Conservation (phyloP, 2,797 vertebrate species). For the Iguana delicatissima region DNA sequence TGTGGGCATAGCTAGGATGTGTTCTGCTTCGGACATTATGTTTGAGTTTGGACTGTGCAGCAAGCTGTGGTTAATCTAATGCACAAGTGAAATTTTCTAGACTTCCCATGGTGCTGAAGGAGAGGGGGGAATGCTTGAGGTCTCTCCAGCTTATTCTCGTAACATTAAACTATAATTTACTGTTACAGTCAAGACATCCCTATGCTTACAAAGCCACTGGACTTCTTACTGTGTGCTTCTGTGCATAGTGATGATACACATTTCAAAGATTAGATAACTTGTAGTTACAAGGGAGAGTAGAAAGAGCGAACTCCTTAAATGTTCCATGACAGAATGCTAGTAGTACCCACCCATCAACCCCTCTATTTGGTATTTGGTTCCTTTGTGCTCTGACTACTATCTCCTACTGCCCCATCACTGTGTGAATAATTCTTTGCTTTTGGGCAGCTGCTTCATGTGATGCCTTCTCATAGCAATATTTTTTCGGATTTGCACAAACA, state of each 20-base stretch:
- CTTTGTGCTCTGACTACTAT: background rate
- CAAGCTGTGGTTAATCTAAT: background rate
- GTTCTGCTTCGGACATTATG: background rate
- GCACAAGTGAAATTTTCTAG: background rate
- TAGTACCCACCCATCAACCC: background rate
- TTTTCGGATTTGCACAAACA: background rate
- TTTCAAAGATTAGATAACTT: background rate
- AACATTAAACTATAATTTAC: background rate
- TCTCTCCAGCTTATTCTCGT: background rate
- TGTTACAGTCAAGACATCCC: background rate
- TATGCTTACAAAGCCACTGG: background rate
- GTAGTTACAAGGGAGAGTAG: background rate
- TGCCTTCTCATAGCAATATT: background rate
- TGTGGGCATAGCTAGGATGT: too few relatives aligned
- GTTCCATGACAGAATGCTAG: background rate
- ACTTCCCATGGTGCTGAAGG: background rate
- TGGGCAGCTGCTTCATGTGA: background rate
- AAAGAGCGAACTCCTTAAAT: background rate
- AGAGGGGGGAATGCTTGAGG: too few relatives aligned
- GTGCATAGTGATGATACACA: background rate
- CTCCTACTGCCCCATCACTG: too few relatives aligned
- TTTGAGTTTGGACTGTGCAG: background rate
- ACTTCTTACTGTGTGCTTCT: background rate
- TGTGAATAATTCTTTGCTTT: background rate
- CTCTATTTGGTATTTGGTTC: background rate